Evolutionary conservation across 1,140 invertebrate species (phyloP).

Genomic region (Globodera ellingtonae): DNA sequence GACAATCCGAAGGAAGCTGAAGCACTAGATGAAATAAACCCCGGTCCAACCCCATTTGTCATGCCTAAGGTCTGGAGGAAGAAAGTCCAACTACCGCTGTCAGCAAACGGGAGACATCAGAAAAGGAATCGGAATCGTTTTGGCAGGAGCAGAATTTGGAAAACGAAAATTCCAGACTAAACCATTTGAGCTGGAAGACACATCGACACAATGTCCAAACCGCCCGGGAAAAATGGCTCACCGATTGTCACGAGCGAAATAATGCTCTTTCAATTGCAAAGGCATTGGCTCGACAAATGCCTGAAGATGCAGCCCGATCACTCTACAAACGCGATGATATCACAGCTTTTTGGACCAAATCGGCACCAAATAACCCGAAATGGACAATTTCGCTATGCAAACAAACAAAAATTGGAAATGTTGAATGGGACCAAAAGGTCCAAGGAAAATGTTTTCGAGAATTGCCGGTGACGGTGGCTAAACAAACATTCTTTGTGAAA

Average conservation of each 20-base stretch:
- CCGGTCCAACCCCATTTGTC: background rate
- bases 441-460: background rate
- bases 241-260: background rate
- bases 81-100: background rate
- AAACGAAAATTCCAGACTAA: background rate
- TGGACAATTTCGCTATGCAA: background rate
- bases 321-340: conserved; percentile 8
- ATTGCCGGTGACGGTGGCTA: conserved; percentile 7
- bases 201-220: background rate
- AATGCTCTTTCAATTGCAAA: conserved; percentile 7
- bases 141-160: background rate
- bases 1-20: background rate
- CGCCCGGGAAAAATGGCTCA: background rate
- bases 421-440: conserved; percentile 15
- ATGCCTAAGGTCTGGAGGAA: background rate
- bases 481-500: background rate
- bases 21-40: background rate
- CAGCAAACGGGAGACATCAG: background rate
- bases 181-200: conserved; percentile 6
- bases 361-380: background rate
- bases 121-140: background rate
- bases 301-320: background rate
- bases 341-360: conserved; percentile 5
- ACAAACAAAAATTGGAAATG: background rate
- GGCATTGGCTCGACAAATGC: conserved; percentile 9